Evolutionary conservation across 2,113 vertebrate genomes (phyloP).

Genomic region (Boulengeromyrus knoepffleri): DNA sequence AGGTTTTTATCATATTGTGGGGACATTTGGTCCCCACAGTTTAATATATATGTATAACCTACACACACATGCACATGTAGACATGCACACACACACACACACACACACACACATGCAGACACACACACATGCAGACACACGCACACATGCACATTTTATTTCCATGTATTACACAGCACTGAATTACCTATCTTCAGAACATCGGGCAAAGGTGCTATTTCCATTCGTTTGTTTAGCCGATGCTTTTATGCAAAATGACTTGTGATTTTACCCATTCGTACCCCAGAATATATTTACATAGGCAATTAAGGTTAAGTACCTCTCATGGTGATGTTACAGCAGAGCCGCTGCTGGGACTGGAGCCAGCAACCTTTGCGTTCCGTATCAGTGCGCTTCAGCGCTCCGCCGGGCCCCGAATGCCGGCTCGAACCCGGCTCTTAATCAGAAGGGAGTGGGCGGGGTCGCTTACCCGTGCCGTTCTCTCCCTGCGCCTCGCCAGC

Average conservation of each 20-base stretch:
- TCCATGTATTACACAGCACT: not conserved
- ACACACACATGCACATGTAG: no score
- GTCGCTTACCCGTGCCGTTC: not conserved
- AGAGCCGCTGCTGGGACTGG: not conserved
- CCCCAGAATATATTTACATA: not conserved
- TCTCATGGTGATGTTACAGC: not conserved
- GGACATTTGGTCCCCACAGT: not conserved
- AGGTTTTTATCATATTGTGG: no score
- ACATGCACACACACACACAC: no score
- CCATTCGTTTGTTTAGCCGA: not conserved
- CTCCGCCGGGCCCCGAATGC: no score
- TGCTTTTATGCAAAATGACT: conserved; percentile 5
- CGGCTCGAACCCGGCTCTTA: not conserved
- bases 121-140: no score
- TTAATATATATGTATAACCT: not conserved
- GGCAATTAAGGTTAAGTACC: not conserved
- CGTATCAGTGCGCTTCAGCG: not conserved
- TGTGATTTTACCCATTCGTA: not conserved
- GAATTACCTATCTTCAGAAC: not conserved
- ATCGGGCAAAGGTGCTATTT: not conserved
- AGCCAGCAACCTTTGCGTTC: not conserved
- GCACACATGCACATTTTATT: not conserved
- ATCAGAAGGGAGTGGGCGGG: not conserved
- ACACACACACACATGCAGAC: no score
- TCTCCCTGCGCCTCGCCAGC: conserved; percentile 50